These are phyloP conservation scores for Aphidoletes aphidimyza DNA, from an alignment of 2,888 invertebrate genomes.

Conservation along the genomic window DNA sequence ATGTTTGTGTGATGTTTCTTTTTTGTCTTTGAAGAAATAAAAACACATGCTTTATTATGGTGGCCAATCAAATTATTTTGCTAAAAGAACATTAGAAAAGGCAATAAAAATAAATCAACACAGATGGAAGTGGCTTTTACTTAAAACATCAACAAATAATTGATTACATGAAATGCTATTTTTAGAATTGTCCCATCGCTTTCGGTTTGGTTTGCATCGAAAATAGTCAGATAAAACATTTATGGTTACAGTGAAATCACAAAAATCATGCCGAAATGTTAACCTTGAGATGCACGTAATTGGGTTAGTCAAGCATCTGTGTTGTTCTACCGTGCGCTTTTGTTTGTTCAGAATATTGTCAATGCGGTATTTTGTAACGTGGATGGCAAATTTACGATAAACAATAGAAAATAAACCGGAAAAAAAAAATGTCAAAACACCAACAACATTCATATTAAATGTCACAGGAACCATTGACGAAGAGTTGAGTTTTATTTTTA, in stretches of 20 bases:
- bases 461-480: background rate
- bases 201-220: background rate
- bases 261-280: background rate
- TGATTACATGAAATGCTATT: background rate
- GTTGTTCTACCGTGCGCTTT: background rate
- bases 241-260: background rate
- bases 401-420: too few relatives aligned
- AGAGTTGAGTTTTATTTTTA: background rate
- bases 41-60: too few relatives aligned
- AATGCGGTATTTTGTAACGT: too few relatives aligned
- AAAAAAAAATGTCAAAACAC: background rate
- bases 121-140: too few relatives aligned
- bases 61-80: too few relatives aligned
- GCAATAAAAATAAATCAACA: background rate
- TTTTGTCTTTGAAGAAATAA: too few relatives aligned
- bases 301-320: background rate
- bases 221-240: background rate
- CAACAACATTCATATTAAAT: background rate
- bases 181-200: background rate
- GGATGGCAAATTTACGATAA: background rate
- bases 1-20: too few relatives aligned
- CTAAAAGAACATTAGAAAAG: background rate
- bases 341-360: too few relatives aligned
- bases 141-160: background rate
- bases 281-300: constrained; percentile 23